phyloP scores from a whole-genome alignment of 2,888 invertebrate genomes.

The Oscheius sp. region DNA sequence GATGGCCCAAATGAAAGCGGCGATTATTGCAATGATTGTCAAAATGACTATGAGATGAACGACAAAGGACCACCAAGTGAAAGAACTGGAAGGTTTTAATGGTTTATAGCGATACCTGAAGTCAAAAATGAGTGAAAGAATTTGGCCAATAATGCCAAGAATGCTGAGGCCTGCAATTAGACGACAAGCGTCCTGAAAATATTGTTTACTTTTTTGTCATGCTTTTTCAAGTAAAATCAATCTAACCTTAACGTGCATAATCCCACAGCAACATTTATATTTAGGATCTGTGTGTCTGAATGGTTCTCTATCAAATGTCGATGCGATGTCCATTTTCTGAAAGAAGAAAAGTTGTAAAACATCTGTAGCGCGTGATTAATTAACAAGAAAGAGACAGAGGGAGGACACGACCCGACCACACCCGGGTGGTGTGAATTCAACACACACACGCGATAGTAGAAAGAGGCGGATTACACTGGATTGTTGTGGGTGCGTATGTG shows the following conservation, averaged over 20 bases:
- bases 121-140: not conserved
- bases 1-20: constrained; percentile 41
- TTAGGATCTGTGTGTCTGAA: constrained; percentile 51
- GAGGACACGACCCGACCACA: not conserved
- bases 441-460: no score
- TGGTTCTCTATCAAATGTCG: constrained; percentile 52
- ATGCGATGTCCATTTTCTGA: constrained; percentile 46
- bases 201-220: no score
- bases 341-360: not conserved
- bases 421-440: not conserved
- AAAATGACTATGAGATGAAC: constrained; percentile 37
- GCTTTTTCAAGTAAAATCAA: no score
- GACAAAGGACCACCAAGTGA: constrained; percentile 43
- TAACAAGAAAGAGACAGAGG: not conserved
- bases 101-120: constrained; percentile 1
- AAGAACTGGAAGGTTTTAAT: constrained; percentile 31
- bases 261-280: constrained; percentile 49
- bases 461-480: not conserved
- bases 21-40: constrained; percentile 33
- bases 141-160: not conserved
- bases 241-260: constrained; percentile 49
- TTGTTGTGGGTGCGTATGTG: not conserved
- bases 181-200: constrained; percentile 12
- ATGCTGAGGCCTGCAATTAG: not conserved
- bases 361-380: not conserved